Percentiles rank a stretch among this genome's conserved stretches.
These are phyloP conservation scores for Prolemur simus DNA, from an alignment of 2,113 vertebrate species.

Conservation along the genomic window DNA sequence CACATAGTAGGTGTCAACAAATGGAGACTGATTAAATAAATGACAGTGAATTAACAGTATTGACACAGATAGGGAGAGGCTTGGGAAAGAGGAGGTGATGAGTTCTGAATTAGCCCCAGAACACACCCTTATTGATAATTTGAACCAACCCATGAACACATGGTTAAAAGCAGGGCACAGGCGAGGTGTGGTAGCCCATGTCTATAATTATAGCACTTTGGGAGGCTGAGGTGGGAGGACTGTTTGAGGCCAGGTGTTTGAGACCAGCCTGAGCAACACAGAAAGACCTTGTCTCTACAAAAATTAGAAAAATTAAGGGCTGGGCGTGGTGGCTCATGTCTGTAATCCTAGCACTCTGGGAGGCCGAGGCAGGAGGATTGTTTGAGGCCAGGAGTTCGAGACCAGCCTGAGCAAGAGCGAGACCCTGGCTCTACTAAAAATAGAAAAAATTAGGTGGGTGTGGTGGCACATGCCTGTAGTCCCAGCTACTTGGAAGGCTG, in stretches of 20 bases:
- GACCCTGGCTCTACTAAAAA: no score
- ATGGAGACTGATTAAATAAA: neutral
- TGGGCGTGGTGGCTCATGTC: neutral
- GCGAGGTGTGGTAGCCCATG: neutral
- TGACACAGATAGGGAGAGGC: neutral
- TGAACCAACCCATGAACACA: neutral
- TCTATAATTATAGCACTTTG: neutral
- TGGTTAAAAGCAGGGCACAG: neutral
- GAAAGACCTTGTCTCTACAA: no score
- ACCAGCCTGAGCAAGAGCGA: no score
- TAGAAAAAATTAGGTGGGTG: no score
- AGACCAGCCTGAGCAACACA: neutral
- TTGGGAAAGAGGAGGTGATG: neutral
- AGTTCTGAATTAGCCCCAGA: neutral
- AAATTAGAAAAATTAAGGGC: no score
- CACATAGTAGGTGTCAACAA: neutral
- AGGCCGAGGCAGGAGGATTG: neutral
- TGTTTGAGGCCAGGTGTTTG: neutral
- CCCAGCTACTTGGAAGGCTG: no score
- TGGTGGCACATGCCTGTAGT: no score
- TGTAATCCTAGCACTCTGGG: neutral
- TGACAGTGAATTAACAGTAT: neutral
- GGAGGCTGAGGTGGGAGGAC: neutral
- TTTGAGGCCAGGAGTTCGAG: neutral
- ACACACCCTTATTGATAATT: neutral